Conservation (phyloP, 2,113 vertebrate species). For the Brienomyrus longianalis region DNA sequence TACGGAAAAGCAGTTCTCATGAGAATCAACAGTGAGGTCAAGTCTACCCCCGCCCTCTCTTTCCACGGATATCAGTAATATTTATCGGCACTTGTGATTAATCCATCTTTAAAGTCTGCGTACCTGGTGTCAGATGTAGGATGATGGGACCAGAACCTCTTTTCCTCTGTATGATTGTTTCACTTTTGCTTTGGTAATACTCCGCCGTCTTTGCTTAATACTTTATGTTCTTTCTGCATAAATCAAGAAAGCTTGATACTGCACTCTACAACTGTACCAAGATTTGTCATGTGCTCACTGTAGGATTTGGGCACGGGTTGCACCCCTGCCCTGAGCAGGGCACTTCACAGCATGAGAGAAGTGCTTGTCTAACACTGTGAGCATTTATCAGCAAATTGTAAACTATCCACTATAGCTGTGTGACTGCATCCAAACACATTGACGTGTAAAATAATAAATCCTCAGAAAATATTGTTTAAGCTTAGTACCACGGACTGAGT, state of each 20-base stretch:
- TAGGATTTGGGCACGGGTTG: neutral
- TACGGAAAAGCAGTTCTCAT: neutral
- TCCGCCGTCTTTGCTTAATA: neutral
- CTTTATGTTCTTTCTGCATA: neutral
- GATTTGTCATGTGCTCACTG: neutral
- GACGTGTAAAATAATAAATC: neutral
- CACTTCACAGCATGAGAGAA: neutral
- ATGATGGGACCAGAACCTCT: neutral
- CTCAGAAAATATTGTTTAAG: neutral
- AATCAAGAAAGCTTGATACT: neutral
- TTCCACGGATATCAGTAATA: neutral
- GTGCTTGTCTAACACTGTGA: neutral
- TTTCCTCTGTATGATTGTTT: neutral
- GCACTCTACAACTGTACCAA: neutral
- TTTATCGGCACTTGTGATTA: neutral
- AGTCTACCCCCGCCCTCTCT: neutral
- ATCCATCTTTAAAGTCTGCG: neutral
- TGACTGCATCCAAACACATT: neutral
- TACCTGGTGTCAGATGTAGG: neutral
- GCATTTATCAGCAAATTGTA: neutral
- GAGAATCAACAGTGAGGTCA: neutral
- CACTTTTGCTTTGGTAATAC: neutral
- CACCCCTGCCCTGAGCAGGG: neutral
- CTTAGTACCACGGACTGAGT: neutral
- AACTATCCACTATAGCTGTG: neutral